Evolutionary conservation across 2,797 vertebrate genomes (phyloP).

Genomic region (Pipistrellus kuhlii): DNA sequence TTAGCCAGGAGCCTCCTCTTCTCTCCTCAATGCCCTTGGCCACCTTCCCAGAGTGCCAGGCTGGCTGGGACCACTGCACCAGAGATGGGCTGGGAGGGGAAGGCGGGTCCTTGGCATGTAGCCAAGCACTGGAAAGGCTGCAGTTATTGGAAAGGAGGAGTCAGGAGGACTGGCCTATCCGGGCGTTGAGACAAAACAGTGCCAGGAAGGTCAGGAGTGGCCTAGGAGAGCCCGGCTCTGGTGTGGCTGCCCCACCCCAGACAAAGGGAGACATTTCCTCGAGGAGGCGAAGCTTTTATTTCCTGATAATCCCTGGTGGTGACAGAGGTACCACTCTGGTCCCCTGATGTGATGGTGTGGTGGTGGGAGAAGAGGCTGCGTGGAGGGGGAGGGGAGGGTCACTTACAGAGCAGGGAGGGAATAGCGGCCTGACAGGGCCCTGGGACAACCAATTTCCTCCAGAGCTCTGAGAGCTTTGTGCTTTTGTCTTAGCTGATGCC

Average conservation of each 20-base stretch:
- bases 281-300: slow-evolving; percentile 81
- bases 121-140: background rate
- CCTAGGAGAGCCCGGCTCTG: background rate
- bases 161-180: background rate
- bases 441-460: slow-evolving; percentile 81
- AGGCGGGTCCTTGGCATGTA: background rate
- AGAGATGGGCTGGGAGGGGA: background rate
- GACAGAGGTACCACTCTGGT: slow-evolving; percentile 72
- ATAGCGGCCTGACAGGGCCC: slow-evolving; percentile 49
- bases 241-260: slow-evolving; percentile 33
- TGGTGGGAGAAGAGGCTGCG: background rate
- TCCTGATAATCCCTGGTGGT: slow-evolving; percentile 77
- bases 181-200: background rate
- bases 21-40: background rate
- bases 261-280: slow-evolving; percentile 77
- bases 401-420: slow-evolving; percentile 73
- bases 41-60: background rate
- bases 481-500: slow-evolving; percentile 72
- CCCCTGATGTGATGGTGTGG: background rate
- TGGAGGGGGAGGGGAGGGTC: background rate
- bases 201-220: background rate
- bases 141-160: background rate
- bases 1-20: background rate
- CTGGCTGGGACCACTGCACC: background rate
- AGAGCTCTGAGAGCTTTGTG: slow-evolving; percentile 79